Evolutionary conservation across 92 coral and sea anemone species (phyloP).

Genomic region (Zoanthus sansibaricus): DNA sequence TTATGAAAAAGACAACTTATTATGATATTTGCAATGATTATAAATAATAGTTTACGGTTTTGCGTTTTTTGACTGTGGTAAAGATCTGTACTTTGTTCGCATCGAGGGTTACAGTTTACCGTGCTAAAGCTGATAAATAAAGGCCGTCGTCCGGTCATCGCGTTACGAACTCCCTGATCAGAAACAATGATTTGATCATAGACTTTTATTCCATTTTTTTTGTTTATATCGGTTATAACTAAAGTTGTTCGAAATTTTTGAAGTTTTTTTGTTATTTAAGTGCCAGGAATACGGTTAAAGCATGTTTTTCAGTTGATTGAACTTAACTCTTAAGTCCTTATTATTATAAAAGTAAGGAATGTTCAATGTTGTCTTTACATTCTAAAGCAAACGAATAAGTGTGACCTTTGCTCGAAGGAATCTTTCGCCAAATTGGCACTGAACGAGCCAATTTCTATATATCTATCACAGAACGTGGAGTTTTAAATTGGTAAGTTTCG

Average conservation of each 20-base stretch:
- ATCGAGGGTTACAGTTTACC: neutral
- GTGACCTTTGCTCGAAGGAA: neutral
- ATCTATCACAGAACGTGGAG: neutral
- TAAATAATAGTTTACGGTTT: slow-evolving; percentile 13
- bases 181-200: neutral
- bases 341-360: neutral
- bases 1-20: neutral
- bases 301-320: neutral
- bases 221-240: neutral
- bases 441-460: neutral
- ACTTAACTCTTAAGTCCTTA: neutral
- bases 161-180: neutral
- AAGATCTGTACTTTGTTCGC: neutral
- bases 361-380: slow-evolving; percentile 15
- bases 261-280: too few species aligned
- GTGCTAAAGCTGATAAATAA: neutral
- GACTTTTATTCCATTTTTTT: neutral
- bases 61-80: neutral
- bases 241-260: neutral
- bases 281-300: neutral
- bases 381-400: slow-evolving; percentile 10
- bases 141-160: neutral
- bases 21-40: neutral
- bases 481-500: slow-evolving; percentile 6
- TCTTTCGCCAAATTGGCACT: slow-evolving; percentile 2